Conservation (phyloP, 2,113 vertebrate genomes). For the Coreoperca whiteheadi region DNA sequence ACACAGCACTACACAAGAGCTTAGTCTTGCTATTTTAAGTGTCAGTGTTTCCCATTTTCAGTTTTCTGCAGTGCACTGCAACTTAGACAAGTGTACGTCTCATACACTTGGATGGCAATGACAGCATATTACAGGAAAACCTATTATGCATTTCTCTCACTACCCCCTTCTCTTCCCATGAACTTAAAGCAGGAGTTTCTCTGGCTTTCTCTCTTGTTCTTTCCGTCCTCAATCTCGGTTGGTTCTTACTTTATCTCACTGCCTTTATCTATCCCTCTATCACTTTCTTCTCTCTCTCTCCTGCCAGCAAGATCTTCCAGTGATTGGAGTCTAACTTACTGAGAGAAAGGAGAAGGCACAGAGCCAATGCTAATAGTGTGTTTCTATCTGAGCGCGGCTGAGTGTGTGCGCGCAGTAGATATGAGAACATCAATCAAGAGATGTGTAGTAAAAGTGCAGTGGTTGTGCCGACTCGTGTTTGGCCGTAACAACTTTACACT, state of each 20-base stretch:
- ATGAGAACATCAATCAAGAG: slow-evolving; percentile 64
- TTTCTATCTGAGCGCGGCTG: slow-evolving; percentile 52
- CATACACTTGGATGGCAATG: slow-evolving; percentile 11
- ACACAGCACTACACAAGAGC: background rate
- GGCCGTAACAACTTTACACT: slow-evolving; percentile 37
- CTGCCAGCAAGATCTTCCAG: slow-evolving; percentile 60
- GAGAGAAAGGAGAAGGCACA: slow-evolving; percentile 48
- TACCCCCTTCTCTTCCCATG: background rate
- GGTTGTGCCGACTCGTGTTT: slow-evolving; percentile 49
- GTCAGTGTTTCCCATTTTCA: slow-evolving; percentile 12
- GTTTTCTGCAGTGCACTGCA: slow-evolving; percentile 38
- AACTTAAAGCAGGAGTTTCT: background rate
- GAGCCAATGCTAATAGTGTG: slow-evolving; percentile 65
- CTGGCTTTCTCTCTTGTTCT: slow-evolving; percentile 11
- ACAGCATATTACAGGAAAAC: slow-evolving; percentile 36
- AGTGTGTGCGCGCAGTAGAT: slow-evolving; percentile 60
- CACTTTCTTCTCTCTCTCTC: slow-evolving; percentile 50
- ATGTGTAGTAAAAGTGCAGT: slow-evolving; percentile 28
- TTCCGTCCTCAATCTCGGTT: slow-evolving; percentile 14
- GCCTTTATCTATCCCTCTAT: slow-evolving; percentile 56
- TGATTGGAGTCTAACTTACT: slow-evolving; percentile 66
- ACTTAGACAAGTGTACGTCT: slow-evolving; percentile 27
- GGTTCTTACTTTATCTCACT: slow-evolving; percentile 37
- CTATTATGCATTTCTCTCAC: slow-evolving; percentile 31
- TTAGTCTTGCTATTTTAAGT: slow-evolving; percentile 16